These are phyloP conservation scores for Agrotis exclamationis DNA, from an alignment of 2,888 invertebrate species.

Conservation along the genomic window DNA sequence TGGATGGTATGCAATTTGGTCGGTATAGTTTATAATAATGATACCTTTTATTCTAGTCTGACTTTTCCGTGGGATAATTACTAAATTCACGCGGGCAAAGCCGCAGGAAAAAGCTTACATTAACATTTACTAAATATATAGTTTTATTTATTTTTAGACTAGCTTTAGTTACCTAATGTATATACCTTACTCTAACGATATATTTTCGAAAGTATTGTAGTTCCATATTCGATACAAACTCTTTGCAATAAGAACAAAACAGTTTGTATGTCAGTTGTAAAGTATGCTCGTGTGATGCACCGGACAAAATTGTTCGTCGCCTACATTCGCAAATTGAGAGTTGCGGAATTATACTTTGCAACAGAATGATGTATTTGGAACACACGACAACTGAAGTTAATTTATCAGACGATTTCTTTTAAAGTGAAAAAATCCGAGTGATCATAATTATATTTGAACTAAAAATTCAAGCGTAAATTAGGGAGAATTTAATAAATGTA, in stretches of 20 bases:
- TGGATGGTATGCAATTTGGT: too few relatives aligned
- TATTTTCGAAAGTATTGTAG: slow-evolving; percentile 32
- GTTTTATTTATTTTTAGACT: too few relatives aligned
- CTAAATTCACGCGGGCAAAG: too few relatives aligned
- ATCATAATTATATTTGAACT: too few relatives aligned
- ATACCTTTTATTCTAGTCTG: too few relatives aligned
- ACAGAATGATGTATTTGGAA: slow-evolving; percentile 23
- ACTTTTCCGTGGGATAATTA: too few relatives aligned
- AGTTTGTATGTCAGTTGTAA: slow-evolving; percentile 56
- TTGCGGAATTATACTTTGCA: slow-evolving; percentile 31
- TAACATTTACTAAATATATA: too few relatives aligned
- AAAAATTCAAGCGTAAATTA: too few relatives aligned
- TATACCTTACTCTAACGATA: too few relatives aligned
- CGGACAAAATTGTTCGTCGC: slow-evolving; percentile 42
- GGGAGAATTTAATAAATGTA: neutral
- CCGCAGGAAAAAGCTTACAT: too few relatives aligned
- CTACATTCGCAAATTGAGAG: slow-evolving; percentile 50
- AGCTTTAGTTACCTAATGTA: too few relatives aligned
- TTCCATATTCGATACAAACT: slow-evolving; percentile 19
- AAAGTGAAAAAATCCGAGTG: neutral
- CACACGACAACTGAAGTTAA: slow-evolving; percentile 1
- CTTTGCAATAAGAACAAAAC: slow-evolving; percentile 41
- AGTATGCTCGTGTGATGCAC: slow-evolving; percentile 62
- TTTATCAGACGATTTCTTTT: neutral
- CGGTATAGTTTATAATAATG: too few relatives aligned